phyloP scores from a whole-genome alignment of 2,888 invertebrate species.

The Nemurella pictetii region DNA sequence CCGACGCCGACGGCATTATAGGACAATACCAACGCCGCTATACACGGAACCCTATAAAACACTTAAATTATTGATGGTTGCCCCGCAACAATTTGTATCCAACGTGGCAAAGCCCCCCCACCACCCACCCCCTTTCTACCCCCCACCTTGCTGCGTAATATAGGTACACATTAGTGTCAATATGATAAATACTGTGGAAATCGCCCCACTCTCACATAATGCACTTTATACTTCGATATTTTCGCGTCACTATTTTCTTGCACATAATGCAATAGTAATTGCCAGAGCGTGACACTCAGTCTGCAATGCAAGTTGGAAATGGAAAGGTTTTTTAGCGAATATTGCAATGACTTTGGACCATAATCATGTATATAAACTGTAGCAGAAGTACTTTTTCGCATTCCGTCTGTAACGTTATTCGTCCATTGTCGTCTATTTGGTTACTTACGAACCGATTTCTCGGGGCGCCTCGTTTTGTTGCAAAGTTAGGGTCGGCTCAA shows the following conservation, averaged over 20 bases:
- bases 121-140: neutral
- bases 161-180: neutral
- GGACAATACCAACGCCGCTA: no score
- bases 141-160: neutral
- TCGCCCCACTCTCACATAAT: neutral
- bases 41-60: neutral
- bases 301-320: neutral
- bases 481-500: no score
- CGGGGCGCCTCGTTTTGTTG: no score
- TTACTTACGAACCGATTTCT: no score
- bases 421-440: no score
- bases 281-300: neutral
- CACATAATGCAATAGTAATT: neutral
- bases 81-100: neutral
- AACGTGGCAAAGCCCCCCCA: neutral
- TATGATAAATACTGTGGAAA: neutral
- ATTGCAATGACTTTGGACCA: neutral
- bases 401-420: no score
- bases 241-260: neutral
- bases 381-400: no score
- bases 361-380: no score
- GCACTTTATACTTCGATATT: neutral
- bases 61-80: neutral
- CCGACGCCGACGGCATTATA: neutral
- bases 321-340: neutral